A percentile compares a stretch with the other conserved stretches of the same genome.
phyloP scores from a whole-genome alignment of 2,797 vertebrate genomes.

The Distichodus sexfasciatus region DNA sequence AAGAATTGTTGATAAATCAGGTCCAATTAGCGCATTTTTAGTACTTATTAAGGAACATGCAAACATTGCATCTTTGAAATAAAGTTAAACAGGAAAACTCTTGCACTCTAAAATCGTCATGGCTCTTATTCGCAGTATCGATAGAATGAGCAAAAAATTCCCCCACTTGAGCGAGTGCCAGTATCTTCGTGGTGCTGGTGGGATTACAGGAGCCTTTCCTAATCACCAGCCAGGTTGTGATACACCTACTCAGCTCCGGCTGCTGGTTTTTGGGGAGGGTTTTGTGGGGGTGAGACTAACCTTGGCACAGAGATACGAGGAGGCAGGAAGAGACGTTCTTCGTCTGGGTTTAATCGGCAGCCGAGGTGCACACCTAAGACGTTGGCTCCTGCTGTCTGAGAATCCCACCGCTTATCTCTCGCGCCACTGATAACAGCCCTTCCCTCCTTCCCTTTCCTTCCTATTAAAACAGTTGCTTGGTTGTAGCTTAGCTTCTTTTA shows the following conservation, averaged over 20 bases:
- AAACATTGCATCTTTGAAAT: no score
- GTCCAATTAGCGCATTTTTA: no score
- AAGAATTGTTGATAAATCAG: no score
- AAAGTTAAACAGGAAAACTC: background rate
- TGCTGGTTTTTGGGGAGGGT: slow-evolving; percentile 10
- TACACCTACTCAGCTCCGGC: slow-evolving; percentile 16
- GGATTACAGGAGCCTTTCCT: background rate
- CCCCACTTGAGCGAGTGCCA: background rate
- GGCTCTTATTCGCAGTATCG: background rate
- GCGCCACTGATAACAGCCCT: slow-evolving; percentile 35
- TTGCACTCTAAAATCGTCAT: background rate
- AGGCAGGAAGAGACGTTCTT: slow-evolving; percentile 3
- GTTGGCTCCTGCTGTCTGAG: slow-evolving; percentile 36
- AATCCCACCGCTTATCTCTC: slow-evolving; percentile 42
- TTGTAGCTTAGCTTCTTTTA: no score
- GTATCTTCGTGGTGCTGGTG: background rate
- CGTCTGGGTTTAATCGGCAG: slow-evolving; percentile 30
- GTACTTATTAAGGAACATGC: no score
- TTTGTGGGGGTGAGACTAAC: no score
- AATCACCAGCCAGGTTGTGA: slow-evolving; percentile 10
- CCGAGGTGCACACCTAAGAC: slow-evolving; percentile 8
- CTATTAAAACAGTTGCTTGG: slow-evolving; percentile 33
- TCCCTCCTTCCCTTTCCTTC: slow-evolving; percentile 40
- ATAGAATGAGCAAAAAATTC: background rate
- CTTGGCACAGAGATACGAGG: slow-evolving; percentile 34